phyloP scores from a whole-genome alignment of 2,797 vertebrate genomes.

The Chaetophractus vellerosus region DNA sequence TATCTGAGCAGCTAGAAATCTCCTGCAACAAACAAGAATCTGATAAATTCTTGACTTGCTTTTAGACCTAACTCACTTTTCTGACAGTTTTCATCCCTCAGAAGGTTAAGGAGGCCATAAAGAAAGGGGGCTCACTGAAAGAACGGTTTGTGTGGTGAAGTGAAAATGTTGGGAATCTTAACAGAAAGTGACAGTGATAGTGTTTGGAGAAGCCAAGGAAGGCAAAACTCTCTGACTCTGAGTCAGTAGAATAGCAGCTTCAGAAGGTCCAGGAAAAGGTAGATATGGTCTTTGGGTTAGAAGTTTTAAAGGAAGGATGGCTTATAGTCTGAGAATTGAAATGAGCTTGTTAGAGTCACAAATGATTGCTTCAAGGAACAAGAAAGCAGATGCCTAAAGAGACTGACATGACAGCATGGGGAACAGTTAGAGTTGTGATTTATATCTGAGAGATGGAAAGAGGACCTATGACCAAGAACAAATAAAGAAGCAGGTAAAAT shows the following conservation, averaged over 20 bases:
- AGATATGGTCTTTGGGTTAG: background rate
- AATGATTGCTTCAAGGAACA: conserved; percentile 11
- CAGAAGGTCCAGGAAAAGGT: conserved; percentile 44
- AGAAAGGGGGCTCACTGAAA: conserved; percentile 31
- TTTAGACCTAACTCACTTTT: conserved; percentile 65
- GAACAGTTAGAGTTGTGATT: background rate
- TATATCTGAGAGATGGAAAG: conserved; percentile 18
- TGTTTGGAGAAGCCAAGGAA: conserved; percentile 54
- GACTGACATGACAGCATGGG: background rate
- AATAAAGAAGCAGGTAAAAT: background rate
- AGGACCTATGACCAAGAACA: background rate
- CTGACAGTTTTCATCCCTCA: conserved; percentile 56
- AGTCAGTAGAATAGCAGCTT: conserved; percentile 55
- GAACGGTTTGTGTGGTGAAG: conserved; percentile 42
- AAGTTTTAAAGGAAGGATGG: conserved; percentile 70
- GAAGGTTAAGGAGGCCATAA: conserved; percentile 57
- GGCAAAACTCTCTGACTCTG: conserved; percentile 1
- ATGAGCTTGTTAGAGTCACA: background rate
- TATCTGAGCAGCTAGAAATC: background rate
- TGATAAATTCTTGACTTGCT: conserved; percentile 53
- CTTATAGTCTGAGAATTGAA: conserved; percentile 65
- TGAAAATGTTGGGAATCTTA: background rate
- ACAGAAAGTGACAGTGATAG: background rate
- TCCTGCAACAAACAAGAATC: conserved; percentile 23
- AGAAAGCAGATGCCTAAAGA: background rate